phyloP scores from a whole-genome alignment of 2,113 vertebrate species.

The Cettia cetti region DNA sequence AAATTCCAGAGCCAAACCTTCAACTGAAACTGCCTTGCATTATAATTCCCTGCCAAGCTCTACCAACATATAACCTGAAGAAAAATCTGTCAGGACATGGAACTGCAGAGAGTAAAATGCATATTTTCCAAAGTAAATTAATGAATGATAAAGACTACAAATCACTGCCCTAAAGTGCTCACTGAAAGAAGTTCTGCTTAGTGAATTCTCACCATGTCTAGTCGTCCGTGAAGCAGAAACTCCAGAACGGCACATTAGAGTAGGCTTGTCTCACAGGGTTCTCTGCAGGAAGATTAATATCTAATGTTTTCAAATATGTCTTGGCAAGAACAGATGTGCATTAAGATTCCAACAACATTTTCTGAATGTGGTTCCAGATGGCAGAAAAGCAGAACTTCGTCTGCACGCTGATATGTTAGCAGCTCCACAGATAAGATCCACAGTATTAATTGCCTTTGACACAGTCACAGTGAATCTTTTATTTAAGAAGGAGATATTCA shows the following conservation, averaged over 20 bases:
- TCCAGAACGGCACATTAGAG: background rate
- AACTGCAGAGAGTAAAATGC: background rate
- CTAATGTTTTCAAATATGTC: background rate
- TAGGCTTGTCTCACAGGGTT: background rate
- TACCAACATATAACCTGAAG: background rate
- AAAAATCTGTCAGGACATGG: background rate
- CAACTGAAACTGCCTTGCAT: background rate
- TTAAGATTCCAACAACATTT: slow-evolving; percentile 7
- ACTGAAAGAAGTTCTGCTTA: background rate
- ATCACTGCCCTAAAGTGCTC: background rate
- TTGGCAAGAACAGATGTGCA: background rate
- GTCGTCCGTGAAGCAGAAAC: background rate
- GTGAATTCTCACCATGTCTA: background rate
- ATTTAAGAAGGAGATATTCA: slow-evolving; percentile 3
- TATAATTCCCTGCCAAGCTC: background rate
- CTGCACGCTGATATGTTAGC: background rate
- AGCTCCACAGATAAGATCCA: background rate
- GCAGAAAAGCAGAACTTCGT: background rate
- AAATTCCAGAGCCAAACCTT: background rate
- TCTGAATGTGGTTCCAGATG: background rate
- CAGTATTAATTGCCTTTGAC: background rate
- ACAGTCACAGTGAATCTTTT: background rate
- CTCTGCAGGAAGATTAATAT: slow-evolving; percentile 2
- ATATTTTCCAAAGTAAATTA: background rate
- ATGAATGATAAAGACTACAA: background rate